Evolutionary conservation across 2,797 vertebrate species (phyloP), one percentile per base, ranked within the genome.

Genomic region (Zenarchopterus dispar): DNA sequence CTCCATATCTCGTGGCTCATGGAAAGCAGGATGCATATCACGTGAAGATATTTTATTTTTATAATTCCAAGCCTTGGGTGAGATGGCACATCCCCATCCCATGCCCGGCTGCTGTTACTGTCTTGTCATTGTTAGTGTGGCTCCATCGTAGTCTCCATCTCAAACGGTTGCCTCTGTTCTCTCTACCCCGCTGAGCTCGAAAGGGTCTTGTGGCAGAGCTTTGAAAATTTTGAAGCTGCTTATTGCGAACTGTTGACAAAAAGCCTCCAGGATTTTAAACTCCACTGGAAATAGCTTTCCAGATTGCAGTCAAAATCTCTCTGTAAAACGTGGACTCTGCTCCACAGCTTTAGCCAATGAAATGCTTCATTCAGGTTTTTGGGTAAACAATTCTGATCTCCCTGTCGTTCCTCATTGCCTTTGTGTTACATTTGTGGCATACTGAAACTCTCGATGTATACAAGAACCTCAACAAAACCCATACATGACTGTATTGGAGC

Each of bases 41-140:
- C 59, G 68, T 80, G 74, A 77, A 86, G 77, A 75, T 15, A 16
- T 56, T 80, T 80, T 76, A 76, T 87, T 80, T 84, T 81, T 81
- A 56, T 28, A 28, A 28, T 70, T 78, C 66, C 1, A 48, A 67
- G 61, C 58, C 50, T 68, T 16, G 26, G 62, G 21, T 39, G 24
- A 1, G 45, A 73, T 65, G 73, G 70, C 77, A 74, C 47, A 62
- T 21, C 54, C 53, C 65, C 67, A 13, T 23, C 62, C 62, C 39
- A 6, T n/a, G 63, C 42, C 61, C 78, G 67, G 39, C 36, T 6
- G 2, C 73, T 49, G 67, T 57, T 33, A 2, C 59, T 41, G 18
- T 69, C 62, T 69, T 75, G 75, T 82, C 79, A 82, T 78, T 77
- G 68, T 81, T 61, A 63, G 44, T 41, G 44, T 44, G 11, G 65